phyloP scores from a whole-genome alignment of 2,797 vertebrate genomes.

The Galagoides demidoff region DNA sequence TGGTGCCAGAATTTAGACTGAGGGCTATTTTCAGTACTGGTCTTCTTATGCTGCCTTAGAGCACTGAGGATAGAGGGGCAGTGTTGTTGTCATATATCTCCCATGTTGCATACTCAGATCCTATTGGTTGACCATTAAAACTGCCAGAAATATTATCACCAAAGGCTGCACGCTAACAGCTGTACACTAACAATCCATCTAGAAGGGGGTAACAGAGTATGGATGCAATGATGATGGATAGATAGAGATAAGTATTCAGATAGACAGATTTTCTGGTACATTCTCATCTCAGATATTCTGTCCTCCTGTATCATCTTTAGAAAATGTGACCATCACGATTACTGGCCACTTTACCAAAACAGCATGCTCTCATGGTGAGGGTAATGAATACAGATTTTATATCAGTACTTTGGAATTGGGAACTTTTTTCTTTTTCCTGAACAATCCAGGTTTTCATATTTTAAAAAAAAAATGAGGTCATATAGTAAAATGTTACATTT shows the following conservation, averaged over 20 bases:
- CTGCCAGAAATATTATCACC: background rate
- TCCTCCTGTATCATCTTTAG: background rate
- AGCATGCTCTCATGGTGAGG: background rate
- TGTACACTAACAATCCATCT: background rate
- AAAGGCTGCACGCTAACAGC: background rate
- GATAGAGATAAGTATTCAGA: background rate
- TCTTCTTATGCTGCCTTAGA: background rate
- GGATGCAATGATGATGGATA: background rate
- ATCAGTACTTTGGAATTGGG: constrained; percentile 25
- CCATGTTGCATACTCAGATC: background rate
- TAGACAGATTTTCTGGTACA: background rate
- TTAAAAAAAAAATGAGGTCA: constrained; percentile 51
- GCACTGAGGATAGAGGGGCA: background rate
- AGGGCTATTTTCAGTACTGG: background rate
- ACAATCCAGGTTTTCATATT: constrained; percentile 26
- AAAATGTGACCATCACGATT: background rate
- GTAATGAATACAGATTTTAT: constrained; percentile 28
- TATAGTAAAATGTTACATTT: background rate
- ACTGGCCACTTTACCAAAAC: background rate
- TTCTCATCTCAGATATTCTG: background rate
- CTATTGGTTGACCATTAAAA: background rate
- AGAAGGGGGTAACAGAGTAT: background rate
- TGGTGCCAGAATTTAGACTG: background rate
- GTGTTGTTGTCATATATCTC: background rate
- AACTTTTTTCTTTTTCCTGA: constrained; percentile 46